A percentile compares a stretch with the other conserved stretches of the same genome.
phyloP scores from a whole-genome alignment of 2,888 invertebrate species.

The Pelosia muscerda region DNA sequence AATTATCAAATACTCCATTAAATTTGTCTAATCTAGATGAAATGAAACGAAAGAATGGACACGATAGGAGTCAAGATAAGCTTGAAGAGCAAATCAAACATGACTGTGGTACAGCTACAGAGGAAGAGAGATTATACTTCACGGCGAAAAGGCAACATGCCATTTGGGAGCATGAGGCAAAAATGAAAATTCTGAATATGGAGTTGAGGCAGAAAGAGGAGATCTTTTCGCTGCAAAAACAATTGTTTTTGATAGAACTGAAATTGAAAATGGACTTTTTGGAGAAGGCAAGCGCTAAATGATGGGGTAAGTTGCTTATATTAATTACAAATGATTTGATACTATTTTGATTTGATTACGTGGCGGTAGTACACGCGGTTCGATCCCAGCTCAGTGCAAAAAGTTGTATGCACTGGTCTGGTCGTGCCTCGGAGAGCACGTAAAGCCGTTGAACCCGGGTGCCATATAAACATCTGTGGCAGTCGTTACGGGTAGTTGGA shows the following conservation, averaged over 20 bases:
- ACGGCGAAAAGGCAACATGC: constrained; percentile 82
- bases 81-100: constrained; percentile 64
- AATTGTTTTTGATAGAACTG: constrained; percentile 81
- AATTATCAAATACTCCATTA: constrained; percentile 79
- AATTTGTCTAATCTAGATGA: constrained; percentile 82
- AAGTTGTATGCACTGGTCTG: no score
- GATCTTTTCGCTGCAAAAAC: constrained; percentile 83
- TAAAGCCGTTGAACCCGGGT: no score
- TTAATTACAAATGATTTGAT: not conserved
- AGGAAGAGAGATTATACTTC: constrained; percentile 79
- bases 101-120: constrained; percentile 70
- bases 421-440: no score
- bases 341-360: no score
- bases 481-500: no score
- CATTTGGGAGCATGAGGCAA: constrained; percentile 83
- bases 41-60: constrained; percentile 61
- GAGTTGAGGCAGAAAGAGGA: constrained; percentile 82
- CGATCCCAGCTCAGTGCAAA: no score
- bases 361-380: no score
- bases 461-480: no score
- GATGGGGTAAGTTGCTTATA: constrained; percentile 44
- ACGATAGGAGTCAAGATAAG: constrained; percentile 60
- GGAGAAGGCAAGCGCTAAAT: constrained; percentile 81
- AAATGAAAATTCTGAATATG: constrained; percentile 84
- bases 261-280: constrained; percentile 84